Percentiles rank a stretch among this genome's conserved stretches.
These are phyloP conservation scores for Hippopotamus amphibius DNA, from an alignment of 2,113 vertebrate genomes.

Conservation along the genomic window DNA sequence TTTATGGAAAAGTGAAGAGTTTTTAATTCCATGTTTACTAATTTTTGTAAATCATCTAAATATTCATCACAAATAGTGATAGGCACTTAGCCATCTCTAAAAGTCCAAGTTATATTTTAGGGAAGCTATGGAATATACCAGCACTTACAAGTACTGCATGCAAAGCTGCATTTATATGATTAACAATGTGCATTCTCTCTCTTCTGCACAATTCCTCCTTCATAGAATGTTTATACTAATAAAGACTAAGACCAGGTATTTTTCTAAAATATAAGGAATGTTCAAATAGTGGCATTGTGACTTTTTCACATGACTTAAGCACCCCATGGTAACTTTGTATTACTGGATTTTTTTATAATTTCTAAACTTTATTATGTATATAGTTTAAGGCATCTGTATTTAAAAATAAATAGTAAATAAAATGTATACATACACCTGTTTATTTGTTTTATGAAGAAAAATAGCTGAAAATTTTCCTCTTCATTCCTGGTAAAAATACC, in stretches of 20 bases:
- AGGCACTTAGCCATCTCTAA: constrained; percentile 31
- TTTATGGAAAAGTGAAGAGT: constrained; percentile 13
- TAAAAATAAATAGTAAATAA: constrained; percentile 53
- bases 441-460: constrained; percentile 45
- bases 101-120: constrained; percentile 33
- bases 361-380: constrained; percentile 6
- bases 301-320: background rate
- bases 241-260: constrained; percentile 41
- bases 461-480: constrained; percentile 38
- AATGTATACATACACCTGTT: background rate
- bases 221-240: constrained; percentile 64
- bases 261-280: constrained; percentile 54
- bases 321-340: constrained; percentile 15
- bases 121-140: background rate
- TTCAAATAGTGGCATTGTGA: background rate
- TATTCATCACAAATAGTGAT: background rate
- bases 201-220: constrained; percentile 59
- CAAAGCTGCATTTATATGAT: constrained; percentile 49
- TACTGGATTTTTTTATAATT: constrained; percentile 29
- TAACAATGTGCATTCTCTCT: constrained; percentile 25
- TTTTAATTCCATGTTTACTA: constrained; percentile 4
- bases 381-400: constrained; percentile 13
- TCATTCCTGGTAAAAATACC: constrained; percentile 51
- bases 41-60: constrained; percentile 34
- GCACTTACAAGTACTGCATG: constrained; percentile 16